Evolutionary conservation across 2,888 invertebrate species (phyloP).

Genomic region (Monopis laevigella): DNA sequence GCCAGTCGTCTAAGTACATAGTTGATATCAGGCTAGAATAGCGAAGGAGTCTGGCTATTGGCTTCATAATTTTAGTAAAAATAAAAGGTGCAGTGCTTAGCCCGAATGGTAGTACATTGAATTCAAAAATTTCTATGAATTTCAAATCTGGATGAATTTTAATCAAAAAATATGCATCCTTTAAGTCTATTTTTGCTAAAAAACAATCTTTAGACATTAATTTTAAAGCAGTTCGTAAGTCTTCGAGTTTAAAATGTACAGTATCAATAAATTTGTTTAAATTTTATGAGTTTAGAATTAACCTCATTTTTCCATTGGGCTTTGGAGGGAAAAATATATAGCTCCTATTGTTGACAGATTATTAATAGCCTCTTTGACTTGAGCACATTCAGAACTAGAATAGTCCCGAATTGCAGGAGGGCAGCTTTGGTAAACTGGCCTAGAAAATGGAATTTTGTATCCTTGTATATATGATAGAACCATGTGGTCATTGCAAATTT

Average conservation of each 20-base stretch:
- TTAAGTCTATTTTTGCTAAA: not conserved
- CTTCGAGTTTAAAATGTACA: constrained; percentile 9
- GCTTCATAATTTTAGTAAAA: constrained; percentile 1
- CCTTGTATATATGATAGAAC: constrained; percentile 17
- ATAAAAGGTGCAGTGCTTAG: not conserved
- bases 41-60: not conserved
- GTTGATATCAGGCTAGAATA: not conserved
- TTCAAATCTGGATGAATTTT: not conserved
- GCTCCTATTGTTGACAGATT: constrained; percentile 7
- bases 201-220: not conserved
- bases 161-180: constrained; percentile 1
- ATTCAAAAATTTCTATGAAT: constrained; percentile 12
- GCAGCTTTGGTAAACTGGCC: not conserved
- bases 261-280: not conserved
- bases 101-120: constrained; percentile 13
- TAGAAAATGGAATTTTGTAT: constrained; percentile 8
- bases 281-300: constrained; percentile 12
- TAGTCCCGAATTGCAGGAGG: not conserved
- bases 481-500: constrained; percentile 16
- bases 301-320: constrained; percentile 8
- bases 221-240: constrained; percentile 10
- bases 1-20: constrained; percentile 3
- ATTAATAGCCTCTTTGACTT: constrained; percentile 13
- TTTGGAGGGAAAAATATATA: constrained; percentile 9
- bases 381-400: constrained; percentile 1